A percentile compares a stretch with the other conserved stretches of the same genome.
Conservation (phyloP, 1,140 invertebrate species). For the Bradynema listronoti region DNA sequence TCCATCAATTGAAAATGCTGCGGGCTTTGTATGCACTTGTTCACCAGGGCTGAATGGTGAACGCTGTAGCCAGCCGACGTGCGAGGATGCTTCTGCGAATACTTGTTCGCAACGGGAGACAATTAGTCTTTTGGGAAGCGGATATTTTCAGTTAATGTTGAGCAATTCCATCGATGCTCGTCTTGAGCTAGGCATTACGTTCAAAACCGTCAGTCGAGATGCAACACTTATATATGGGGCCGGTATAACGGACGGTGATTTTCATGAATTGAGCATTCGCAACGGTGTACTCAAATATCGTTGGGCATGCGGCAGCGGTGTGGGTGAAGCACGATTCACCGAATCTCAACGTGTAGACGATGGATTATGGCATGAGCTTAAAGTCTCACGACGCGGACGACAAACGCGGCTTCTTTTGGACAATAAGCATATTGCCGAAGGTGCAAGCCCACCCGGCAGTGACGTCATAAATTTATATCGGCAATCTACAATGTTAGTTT, state of each 20-base stretch:
- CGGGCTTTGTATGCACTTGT: conserved; percentile 72
- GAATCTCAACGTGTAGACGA: conserved; percentile 72
- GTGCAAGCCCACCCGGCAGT: conserved; percentile 72
- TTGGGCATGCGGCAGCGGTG: conserved; percentile 83
- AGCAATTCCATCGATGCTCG: conserved; percentile 70
- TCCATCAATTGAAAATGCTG: conserved; percentile 65
- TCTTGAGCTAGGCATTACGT: conserved; percentile 70
- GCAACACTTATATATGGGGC: conserved; percentile 79
- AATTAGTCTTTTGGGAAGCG: conserved; percentile 75
- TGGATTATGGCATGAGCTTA: conserved; percentile 80
- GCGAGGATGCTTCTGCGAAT: conserved; percentile 36
- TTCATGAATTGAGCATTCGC: conserved; percentile 22
- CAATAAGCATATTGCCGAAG: conserved; percentile 66
- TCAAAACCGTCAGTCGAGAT: conserved; percentile 74
- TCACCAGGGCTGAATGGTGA: conserved; percentile 68
- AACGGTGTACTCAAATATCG: conserved; percentile 74
- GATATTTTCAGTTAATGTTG: conserved; percentile 74
- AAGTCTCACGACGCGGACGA: conserved; percentile 70
- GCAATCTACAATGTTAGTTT: conserved; percentile 68
- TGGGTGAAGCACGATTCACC: conserved; percentile 72
- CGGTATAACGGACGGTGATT: conserved; percentile 68
- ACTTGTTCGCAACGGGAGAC: conserved; percentile 58
- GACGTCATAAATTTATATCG: conserved; percentile 78
- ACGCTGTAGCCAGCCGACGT: conserved; percentile 61
- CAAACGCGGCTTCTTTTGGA: conserved; percentile 72